These are phyloP conservation scores for Danionella dracula DNA, from an alignment of 2,797 vertebrate species.

Conservation along the genomic window DNA sequence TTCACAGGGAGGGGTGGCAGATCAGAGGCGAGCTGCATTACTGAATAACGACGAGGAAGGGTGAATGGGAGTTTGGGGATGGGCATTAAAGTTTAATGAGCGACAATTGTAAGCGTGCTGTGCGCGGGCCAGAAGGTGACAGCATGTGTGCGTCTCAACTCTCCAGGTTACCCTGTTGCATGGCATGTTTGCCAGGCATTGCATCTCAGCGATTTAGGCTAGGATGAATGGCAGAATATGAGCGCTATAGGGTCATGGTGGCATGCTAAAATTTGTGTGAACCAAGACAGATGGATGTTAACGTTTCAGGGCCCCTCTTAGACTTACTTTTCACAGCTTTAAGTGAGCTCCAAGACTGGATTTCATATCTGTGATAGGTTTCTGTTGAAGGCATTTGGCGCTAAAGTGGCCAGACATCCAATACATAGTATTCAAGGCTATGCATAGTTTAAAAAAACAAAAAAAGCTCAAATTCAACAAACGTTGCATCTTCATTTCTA, in stretches of 20 bases:
- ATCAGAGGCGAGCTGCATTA: conserved; percentile 74
- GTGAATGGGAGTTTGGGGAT: conserved; percentile 47
- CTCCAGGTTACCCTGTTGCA: conserved; percentile 17
- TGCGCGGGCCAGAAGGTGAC: conserved; percentile 47
- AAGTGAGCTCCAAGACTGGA: no score
- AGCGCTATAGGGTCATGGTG: neutral
- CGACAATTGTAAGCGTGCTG: conserved; percentile 76
- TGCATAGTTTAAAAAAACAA: no score
- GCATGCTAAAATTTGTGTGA: no score
- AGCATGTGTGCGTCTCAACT: conserved; percentile 22
- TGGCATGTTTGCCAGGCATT: neutral
- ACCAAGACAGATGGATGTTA: neutral
- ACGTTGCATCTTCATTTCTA: no score
- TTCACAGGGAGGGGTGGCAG: conserved; percentile 63
- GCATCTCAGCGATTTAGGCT: conserved; percentile 6
- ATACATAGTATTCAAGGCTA: no score
- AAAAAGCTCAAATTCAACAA: no score
- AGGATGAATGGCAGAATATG: neutral
- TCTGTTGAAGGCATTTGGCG: no score
- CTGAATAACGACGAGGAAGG: conserved; percentile 50
- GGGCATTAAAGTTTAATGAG: conserved; percentile 78
- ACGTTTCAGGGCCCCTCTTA: conserved; percentile 47
- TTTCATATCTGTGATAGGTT: no score
- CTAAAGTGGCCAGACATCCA: no score
- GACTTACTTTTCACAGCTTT: conserved; percentile 23